Percentiles rank a stretch among this genome's conserved stretches.
Conservation (phyloP, 2,888 invertebrate genomes). For the Xanthia icteritia region DNA sequence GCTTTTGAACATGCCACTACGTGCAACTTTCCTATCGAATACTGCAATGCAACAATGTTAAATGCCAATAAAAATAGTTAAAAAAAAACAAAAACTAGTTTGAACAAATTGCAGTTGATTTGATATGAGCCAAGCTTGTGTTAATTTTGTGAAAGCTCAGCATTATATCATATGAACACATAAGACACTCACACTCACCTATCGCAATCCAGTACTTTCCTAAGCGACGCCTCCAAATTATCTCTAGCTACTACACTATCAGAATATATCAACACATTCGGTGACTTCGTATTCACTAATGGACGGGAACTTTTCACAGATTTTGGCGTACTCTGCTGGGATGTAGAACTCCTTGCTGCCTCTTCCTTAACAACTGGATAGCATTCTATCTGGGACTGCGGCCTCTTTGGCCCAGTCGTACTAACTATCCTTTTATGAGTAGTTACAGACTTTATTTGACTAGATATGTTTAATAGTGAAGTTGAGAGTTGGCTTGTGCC, state of each 20-base stretch:
- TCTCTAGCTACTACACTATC: slow-evolving; percentile 94
- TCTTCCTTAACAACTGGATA: slow-evolving; percentile 80
- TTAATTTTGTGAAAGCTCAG: slow-evolving; percentile 31
- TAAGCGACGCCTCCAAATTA: slow-evolving; percentile 93
- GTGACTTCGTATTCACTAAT: slow-evolving; percentile 92
- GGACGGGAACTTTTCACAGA: slow-evolving; percentile 88
- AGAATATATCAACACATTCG: slow-evolving; percentile 95
- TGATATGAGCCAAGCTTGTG: slow-evolving; percentile 50
- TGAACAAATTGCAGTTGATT: slow-evolving; percentile 35
- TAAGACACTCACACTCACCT: slow-evolving; percentile 89
- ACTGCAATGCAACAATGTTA: slow-evolving; percentile 19
- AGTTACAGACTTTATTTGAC: slow-evolving; percentile 88
- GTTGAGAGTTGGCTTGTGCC: slow-evolving; percentile 86
- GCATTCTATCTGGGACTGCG: slow-evolving; percentile 77
- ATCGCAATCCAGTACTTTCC: slow-evolving; percentile 92
- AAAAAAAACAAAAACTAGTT: not conserved
- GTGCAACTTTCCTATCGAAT: slow-evolving; percentile 6
- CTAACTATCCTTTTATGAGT: slow-evolving; percentile 88
- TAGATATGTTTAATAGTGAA: slow-evolving; percentile 87
- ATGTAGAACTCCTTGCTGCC: slow-evolving; percentile 72
- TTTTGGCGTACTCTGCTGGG: slow-evolving; percentile 81
- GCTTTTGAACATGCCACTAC: slow-evolving; percentile 26
- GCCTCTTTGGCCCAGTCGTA: slow-evolving; percentile 85
- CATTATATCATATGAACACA: slow-evolving; percentile 34
- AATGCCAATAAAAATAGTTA: not conserved